Evolutionary conservation across 2,113 vertebrate genomes (phyloP).

Genomic region (Xenus cinereus): DNA sequence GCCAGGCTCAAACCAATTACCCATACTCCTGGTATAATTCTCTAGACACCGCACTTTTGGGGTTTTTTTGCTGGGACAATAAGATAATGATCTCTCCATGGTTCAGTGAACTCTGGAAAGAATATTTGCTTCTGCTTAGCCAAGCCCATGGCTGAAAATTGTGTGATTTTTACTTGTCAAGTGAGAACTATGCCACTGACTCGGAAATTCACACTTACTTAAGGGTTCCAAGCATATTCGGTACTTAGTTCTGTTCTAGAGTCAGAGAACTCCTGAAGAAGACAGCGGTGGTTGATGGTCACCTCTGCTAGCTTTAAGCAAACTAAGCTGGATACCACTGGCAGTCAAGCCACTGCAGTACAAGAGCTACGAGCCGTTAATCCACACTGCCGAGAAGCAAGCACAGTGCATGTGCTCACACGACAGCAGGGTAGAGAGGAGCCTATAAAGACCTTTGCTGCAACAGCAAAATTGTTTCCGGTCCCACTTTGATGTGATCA

Average conservation of each 20-base stretch:
- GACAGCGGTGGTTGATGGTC: background rate
- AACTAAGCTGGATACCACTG: background rate
- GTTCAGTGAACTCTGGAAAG: background rate
- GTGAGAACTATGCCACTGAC: background rate
- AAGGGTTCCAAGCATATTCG: background rate
- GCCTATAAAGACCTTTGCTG: background rate
- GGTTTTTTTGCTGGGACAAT: background rate
- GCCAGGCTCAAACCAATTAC: background rate
- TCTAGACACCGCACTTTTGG: background rate
- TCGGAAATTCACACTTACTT: background rate
- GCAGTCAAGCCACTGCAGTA: background rate
- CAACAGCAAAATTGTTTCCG: background rate
- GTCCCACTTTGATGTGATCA: background rate
- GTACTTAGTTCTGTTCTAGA: background rate
- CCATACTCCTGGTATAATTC: background rate
- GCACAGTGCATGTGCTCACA: background rate
- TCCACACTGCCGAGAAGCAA: background rate
- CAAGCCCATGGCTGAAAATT: background rate
- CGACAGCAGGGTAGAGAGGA: background rate
- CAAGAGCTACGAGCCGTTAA: background rate
- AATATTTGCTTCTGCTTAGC: background rate
- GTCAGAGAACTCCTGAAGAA: background rate
- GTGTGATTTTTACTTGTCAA: background rate
- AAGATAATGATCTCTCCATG: background rate
- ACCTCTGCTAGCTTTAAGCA: background rate